Evolutionary conservation across 2,888 invertebrate species (phyloP), one percentile per base, ranked within the genome.

Genomic region (Drosophila pegasa): DNA sequence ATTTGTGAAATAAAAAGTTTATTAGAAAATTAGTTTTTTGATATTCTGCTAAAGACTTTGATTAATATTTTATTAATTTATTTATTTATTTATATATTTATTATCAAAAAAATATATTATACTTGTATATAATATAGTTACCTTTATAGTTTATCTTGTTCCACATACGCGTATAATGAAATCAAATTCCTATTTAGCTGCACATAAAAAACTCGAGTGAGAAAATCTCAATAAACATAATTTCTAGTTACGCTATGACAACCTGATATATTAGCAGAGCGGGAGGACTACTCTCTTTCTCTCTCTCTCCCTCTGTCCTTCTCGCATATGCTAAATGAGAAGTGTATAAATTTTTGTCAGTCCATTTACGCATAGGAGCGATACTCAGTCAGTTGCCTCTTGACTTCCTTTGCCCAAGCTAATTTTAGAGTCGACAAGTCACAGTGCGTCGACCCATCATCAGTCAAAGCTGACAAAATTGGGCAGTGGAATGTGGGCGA

Each of bases 291-390:
- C 22, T 37, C 12, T 33, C 37, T 14, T 20, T 45, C 40, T 41
- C 38, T 31, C 20, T 29, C 8, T 48, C 18, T 18, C 12, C 8
- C 29, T 18, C 1, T 31, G 12, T 25, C 4, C 5, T n/a, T 33
- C 9, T n/a, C 50, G 22, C 35, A 50, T 50, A 57, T 61, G 25
- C 16, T 43, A 66, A 78, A 78, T 63, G 80, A 64, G 56, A 47
- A 33, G 37, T 25, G 48, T 29, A 51, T 52, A 56, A 22, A 72
- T 59, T 79, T 72, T 66, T 79, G 78, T 79, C 78, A 78, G 66
- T 14, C 69, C 58, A 75, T 79, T 75, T 71, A 31, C 40, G 27
- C 56, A 52, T 41, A 33, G 20, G 50, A 27, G 5, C 5, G 43
- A 25, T 29, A 64, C 41, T 35, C 14, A 22, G 38, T 48, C 50